Evolutionary conservation across 2,113 vertebrate species (phyloP), one percentile per base, ranked within the genome.

Genomic region (Hepsetus odoe): DNA sequence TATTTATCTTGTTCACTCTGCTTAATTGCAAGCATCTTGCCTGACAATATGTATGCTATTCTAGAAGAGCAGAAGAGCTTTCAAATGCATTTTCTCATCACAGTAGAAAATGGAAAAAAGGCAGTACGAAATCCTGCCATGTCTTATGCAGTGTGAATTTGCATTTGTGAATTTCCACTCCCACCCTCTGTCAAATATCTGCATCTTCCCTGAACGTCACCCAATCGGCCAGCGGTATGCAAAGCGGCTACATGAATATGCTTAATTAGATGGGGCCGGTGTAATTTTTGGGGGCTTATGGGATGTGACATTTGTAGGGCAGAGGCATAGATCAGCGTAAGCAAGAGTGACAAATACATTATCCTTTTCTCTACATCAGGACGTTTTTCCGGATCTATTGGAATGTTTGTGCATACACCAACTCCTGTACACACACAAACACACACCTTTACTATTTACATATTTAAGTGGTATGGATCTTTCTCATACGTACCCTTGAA

Each of bases 161-260:
- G 82, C 80, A 92, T 93, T 84, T 91, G 88, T 86, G 86, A 89
- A 88, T 88, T 93, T 89, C 90, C 91, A 92, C 55, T 76, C 35
- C 33, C 46, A 18, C 70, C 70, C 87, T 91, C 84, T 90, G 84
- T 89, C 90, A 93, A 84, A 91, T 89, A 86, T 81, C 82, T 90
- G 30, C 42, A 81, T 85, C 84, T 88, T 24, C 18, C 61, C n/a
- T 8, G 32, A 51, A 61, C 24, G 33, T 26, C 0, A 82, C 82
- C 77, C 86, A 92, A 87, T 80, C 74, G 85, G 82, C 89, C 91
- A 86, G 87, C 44, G 4, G 83, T 93, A 95, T 95, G 94, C 92
- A 97, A 96, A 97, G 88, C 88, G 92, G 86, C 80, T 80, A 92
- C 89, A 94, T 95, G 94, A 95, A 97, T 96, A 97, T 95, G 93